These are phyloP conservation scores for Hydraecia micacea DNA, from an alignment of 2,888 invertebrate species.

Conservation along the genomic window DNA sequence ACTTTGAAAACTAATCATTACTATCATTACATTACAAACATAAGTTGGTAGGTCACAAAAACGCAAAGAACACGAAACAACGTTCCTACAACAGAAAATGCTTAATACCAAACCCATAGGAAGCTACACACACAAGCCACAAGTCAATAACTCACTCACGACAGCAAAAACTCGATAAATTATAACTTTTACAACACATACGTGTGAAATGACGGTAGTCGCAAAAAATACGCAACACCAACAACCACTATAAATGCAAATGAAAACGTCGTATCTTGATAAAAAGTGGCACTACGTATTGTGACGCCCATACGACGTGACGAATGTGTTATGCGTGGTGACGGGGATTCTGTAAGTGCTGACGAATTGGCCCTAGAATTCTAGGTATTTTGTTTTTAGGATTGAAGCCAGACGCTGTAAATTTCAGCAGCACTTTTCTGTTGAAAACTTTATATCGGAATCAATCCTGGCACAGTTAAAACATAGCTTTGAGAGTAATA, in stretches of 20 bases:
- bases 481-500: not conserved
- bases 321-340: conserved; percentile 41
- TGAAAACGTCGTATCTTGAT: conserved; percentile 65
- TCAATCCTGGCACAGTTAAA: not conserved
- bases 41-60: not conserved
- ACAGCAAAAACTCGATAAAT: conserved; percentile 50
- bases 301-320: conserved; percentile 38
- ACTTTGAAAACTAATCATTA: not conserved
- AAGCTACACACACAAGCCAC: conserved; percentile 28
- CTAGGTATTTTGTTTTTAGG: conserved; percentile 18
- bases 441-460: not conserved
- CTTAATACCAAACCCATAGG: conserved; percentile 23
- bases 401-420: not conserved
- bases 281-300: conserved; percentile 53
- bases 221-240: conserved; percentile 52
- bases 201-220: conserved; percentile 54
- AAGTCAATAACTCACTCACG: conserved; percentile 48
- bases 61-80: not conserved
- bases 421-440: not conserved
- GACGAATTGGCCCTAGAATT: conserved; percentile 42
- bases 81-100: not conserved
- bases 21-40: not conserved
- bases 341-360: conserved; percentile 26
- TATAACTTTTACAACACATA: conserved; percentile 55
- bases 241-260: conserved; percentile 62